A percentile compares a stretch with the other conserved stretches of the same genome.
phyloP scores from a whole-genome alignment of 2,888 invertebrate genomes.

The Tenthredo distinguenda region DNA sequence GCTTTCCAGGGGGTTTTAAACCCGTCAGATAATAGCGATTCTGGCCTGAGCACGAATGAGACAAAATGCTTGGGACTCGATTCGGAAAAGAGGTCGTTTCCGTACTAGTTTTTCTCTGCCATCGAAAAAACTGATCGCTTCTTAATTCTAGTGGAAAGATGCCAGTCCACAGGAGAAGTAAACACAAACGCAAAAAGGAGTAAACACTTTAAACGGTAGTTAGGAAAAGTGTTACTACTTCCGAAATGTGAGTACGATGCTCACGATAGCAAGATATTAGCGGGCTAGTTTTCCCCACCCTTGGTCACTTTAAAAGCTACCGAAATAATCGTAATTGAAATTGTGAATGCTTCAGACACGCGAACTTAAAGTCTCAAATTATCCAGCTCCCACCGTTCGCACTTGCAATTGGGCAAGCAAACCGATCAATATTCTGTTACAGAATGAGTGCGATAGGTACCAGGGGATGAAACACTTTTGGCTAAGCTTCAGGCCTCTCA shows the following conservation, averaged over 20 bases:
- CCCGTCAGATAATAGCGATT: background rate
- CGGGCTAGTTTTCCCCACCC: background rate
- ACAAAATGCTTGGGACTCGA: background rate
- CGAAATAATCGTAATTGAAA: background rate
- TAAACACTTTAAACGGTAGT: constrained; percentile 15
- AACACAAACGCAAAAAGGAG: no score
- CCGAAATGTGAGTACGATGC: background rate
- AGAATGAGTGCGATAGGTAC: constrained; percentile 10
- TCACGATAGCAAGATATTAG: background rate
- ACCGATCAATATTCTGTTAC: constrained; percentile 34
- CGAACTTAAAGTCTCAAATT: constrained; percentile 12
- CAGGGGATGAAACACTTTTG: constrained; percentile 9
- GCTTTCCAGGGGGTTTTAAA: background rate
- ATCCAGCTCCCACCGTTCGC: background rate
- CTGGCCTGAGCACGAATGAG: background rate
- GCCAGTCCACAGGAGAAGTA: no score
- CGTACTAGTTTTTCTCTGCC: background rate
- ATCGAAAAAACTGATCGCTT: no score
- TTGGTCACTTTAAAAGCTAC: background rate
- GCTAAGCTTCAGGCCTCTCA: background rate
- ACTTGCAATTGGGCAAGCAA: constrained; percentile 26
- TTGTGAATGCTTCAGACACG: background rate
- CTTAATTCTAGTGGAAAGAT: no score
- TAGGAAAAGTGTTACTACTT: constrained; percentile 7
- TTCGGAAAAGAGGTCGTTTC: background rate